Conservation (phyloP, 2,888 invertebrate genomes). For the Meliscaeva auricollis region DNA sequence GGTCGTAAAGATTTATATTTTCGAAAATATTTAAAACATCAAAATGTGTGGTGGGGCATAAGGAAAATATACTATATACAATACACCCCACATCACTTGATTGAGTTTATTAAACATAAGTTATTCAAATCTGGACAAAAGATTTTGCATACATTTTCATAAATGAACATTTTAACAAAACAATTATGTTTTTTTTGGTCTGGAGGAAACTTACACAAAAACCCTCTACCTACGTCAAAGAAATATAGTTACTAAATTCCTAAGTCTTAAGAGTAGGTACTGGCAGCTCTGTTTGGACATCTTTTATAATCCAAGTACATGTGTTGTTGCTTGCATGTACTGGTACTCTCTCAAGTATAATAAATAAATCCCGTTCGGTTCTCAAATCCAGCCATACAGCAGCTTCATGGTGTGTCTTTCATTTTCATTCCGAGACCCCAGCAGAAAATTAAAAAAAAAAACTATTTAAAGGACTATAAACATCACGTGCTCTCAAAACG, state of each 20-base stretch:
- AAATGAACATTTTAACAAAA: too few species aligned
- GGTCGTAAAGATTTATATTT: slow-evolving; percentile 20
- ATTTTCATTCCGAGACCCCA: background rate
- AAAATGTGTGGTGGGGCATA: too few species aligned
- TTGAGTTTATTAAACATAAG: background rate
- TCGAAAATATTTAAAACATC: slow-evolving; percentile 36
- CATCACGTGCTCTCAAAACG: slow-evolving; percentile 12
- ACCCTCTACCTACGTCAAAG: too few species aligned
- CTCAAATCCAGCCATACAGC: too few species aligned
- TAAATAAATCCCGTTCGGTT: slow-evolving; percentile 21
- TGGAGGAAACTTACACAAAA: too few species aligned
- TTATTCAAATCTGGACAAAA: too few species aligned
- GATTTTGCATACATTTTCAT: too few species aligned
- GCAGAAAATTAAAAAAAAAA: slow-evolving; percentile 6
- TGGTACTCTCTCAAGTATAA: background rate
- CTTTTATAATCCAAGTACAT: background rate
- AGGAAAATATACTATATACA: too few species aligned
- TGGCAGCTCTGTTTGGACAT: background rate
- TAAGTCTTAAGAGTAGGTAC: too few species aligned
- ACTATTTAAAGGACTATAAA: background rate
- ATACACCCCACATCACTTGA: background rate
- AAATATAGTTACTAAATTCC: too few species aligned
- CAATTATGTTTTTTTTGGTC: too few species aligned
- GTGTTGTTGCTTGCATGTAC: slow-evolving; percentile 1
- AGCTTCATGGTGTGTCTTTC: background rate